phyloP scores from a whole-genome alignment of 2,113 vertebrate species.

The Conger conger region DNA sequence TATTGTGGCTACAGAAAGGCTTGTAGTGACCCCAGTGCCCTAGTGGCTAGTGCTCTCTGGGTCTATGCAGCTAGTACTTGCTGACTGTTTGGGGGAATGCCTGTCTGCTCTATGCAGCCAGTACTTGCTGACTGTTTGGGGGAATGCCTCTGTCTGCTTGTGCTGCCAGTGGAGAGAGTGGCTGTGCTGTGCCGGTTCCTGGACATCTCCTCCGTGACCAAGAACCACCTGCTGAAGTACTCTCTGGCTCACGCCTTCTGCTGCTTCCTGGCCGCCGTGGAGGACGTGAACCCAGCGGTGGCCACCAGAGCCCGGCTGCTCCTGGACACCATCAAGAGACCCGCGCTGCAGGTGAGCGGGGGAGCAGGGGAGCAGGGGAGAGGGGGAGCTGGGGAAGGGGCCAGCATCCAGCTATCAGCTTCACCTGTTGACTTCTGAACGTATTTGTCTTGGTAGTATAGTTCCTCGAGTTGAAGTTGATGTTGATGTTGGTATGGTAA shows the following conservation, averaged over 20 bases:
- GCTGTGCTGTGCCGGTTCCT: constrained; percentile 95
- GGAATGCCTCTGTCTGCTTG: not conserved
- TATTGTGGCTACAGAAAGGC: too few species aligned
- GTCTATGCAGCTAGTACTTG: not conserved
- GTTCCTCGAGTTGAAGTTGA: too few species aligned
- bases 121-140: not conserved
- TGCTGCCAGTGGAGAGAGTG: constrained; percentile 86
- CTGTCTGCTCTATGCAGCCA: not conserved
- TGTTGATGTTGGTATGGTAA: too few species aligned
- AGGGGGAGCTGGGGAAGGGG: too few species aligned
- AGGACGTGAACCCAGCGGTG: constrained; percentile 97
- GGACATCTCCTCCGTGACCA: constrained; percentile 96
- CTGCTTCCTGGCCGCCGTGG: constrained; percentile 93
- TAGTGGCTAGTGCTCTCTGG: not conserved
- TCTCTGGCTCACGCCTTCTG: constrained; percentile 95
- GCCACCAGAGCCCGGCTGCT: constrained; percentile 91
- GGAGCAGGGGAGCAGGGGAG: not conserved
- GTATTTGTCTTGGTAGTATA: too few species aligned
- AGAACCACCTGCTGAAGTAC: constrained; percentile 96
- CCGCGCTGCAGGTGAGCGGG: constrained; percentile 83
- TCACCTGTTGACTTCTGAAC: too few species aligned
- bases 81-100: not conserved
- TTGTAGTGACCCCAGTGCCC: too few species aligned
- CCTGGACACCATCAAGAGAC: constrained; percentile 93
- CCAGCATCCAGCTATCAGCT: too few species aligned